Base-by-base conservation (phyloP, 2,113 vertebrate species). In the Thryonomys swinderianus region DNA sequence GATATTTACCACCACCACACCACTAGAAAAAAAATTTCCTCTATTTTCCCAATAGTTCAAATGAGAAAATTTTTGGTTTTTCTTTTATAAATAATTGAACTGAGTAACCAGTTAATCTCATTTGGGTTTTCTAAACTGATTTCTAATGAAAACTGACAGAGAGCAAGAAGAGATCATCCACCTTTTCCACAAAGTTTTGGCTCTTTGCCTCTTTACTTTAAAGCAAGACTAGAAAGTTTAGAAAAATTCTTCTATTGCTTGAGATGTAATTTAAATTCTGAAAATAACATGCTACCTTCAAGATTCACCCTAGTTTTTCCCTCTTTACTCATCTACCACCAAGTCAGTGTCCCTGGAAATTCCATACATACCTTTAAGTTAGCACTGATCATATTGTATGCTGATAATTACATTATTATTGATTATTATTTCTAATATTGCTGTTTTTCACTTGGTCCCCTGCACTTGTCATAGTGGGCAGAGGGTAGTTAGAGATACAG, bases 221-320 rank as follows among this genome's bases (percentile, higher is more conserved):
- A 88, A 84, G 85, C 73, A 97, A 97, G 73, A 69, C 34, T 3
- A 0, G 95, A 90, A 97, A 96, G 92, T 96, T 85, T 96, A 81
- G 89, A 62, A 96, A 95, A 96, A 61, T 88, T 88, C 30, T 81
- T 78, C 73, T 92, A 90, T 64, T 95, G 82, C 93, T 97, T 97
- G 95, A 96, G 32, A 95, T 98, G 98, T 97, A 87, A 97, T 98
- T 97, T 97, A 96, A 96, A 96, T 92, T 97, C 95, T 93, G 85
- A 93, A 98, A 98, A 97, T 97, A 97, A 96, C 92, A 96, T 95
- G 96, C 66, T 88, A 95, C 85, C 74, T 96, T 96, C 55, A 59
- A 97, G 95, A 97, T 83, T 85, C 51, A 79, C 83, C 7, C 71
- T 93, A 83, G 42, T 62, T 84, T 5, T 42, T 79, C 37, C 6